Percentiles rank a stretch among this genome's conserved stretches.
Evolutionary conservation across 2,113 vertebrate genomes (phyloP).

Genomic region (Macrotus californicus): DNA sequence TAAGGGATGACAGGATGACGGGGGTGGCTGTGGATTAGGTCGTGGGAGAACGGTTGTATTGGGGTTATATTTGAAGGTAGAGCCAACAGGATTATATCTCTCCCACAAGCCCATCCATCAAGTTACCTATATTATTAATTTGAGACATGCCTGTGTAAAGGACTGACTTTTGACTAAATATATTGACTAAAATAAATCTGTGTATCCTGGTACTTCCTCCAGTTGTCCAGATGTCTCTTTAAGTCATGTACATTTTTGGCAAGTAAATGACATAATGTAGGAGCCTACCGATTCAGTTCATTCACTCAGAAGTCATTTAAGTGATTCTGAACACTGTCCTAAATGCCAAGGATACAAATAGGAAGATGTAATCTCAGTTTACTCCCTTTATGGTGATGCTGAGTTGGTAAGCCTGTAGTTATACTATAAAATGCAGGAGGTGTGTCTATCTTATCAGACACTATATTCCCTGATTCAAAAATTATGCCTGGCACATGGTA

Average conservation of each 20-base stretch:
- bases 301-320: background rate
- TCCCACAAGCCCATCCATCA: background rate
- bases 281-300: background rate
- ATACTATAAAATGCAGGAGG: background rate
- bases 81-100: background rate
- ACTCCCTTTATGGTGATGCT: background rate
- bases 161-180: background rate
- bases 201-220: background rate
- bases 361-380: background rate
- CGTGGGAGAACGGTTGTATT: background rate
- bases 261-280: background rate
- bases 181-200: background rate
- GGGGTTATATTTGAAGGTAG: background rate
- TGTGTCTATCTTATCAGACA: background rate
- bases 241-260: background rate
- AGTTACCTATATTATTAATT: background rate
- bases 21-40: background rate
- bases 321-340: background rate
- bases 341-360: background rate
- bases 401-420: background rate
- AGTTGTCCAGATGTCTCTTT: background rate
- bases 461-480: background rate
- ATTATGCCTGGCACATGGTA: background rate
- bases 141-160: background rate
- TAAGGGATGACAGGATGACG: no score